These are phyloP conservation scores for Todiramphus saurophagus DNA, from an alignment of 2,113 vertebrate genomes.

Conservation along the genomic window DNA sequence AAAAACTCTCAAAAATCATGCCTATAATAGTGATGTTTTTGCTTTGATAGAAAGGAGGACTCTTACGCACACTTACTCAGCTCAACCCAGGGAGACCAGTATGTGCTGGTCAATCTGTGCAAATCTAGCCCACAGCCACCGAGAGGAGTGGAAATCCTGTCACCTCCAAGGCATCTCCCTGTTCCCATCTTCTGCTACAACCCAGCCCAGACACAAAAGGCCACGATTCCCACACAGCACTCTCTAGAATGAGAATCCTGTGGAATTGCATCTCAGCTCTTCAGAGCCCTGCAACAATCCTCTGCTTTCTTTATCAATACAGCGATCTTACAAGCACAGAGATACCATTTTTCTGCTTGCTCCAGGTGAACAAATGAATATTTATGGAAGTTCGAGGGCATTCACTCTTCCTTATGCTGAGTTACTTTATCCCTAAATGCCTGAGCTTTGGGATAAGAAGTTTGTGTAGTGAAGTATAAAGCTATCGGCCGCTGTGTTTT, in stretches of 20 bases:
- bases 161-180: background rate
- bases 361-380: background rate
- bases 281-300: background rate
- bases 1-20: background rate
- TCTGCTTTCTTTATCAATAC: background rate
- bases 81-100: background rate
- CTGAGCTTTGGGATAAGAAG: background rate
- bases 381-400: background rate
- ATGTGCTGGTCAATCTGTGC: background rate
- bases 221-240: background rate
- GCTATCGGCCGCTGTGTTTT: background rate
- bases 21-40: background rate
- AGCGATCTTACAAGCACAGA: background rate
- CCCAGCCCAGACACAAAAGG: background rate
- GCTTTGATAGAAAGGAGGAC: background rate
- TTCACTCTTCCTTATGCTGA: background rate
- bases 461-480: background rate
- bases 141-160: background rate
- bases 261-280: background rate
- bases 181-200: background rate
- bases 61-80: background rate
- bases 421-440: background rate
- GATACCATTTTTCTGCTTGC: background rate
- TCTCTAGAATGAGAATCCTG: background rate
- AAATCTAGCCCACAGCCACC: background rate